These are phyloP conservation scores for Phaetusa simplex DNA, from an alignment of 2,113 vertebrate species.

Conservation along the genomic window DNA sequence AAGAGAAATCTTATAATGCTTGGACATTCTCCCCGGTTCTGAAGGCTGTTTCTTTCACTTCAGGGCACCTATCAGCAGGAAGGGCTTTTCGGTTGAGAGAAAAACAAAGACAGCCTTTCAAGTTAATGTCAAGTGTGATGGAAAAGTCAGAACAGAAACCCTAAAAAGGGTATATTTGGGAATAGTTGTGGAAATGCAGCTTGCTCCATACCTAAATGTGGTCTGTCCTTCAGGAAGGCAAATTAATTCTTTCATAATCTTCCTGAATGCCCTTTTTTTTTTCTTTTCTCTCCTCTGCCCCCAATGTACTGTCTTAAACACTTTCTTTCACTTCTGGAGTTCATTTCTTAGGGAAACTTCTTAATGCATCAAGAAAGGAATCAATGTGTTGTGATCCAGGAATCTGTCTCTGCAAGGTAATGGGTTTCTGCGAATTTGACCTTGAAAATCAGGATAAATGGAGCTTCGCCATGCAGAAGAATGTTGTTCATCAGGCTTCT, in stretches of 20 bases:
- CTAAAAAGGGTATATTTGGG: neutral
- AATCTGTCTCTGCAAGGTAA: neutral
- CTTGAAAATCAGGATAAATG: neutral
- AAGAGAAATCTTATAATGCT: neutral
- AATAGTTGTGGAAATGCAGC: neutral
- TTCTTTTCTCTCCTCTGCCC: rapidly evolving
- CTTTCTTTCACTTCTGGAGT: neutral
- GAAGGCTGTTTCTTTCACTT: neutral
- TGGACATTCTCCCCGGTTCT: neutral
- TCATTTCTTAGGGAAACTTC: neutral
- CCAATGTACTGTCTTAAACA: neutral
- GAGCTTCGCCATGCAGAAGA: neutral
- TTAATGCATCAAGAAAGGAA: neutral
- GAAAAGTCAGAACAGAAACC: neutral
- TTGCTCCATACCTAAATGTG: rapidly evolving
- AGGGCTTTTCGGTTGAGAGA: neutral
- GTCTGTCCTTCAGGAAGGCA: neutral
- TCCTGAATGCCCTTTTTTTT: neutral
- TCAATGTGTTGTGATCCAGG: neutral
- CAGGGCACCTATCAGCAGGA: neutral
- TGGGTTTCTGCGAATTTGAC: neutral
- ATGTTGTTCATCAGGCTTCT: neutral
- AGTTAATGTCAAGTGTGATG: neutral
- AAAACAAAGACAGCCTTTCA: neutral
- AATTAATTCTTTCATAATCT: neutral